These are phyloP conservation scores for Thamnophis sirtalis DNA, from an alignment of 2,113 vertebrate species.

Conservation along the genomic window DNA sequence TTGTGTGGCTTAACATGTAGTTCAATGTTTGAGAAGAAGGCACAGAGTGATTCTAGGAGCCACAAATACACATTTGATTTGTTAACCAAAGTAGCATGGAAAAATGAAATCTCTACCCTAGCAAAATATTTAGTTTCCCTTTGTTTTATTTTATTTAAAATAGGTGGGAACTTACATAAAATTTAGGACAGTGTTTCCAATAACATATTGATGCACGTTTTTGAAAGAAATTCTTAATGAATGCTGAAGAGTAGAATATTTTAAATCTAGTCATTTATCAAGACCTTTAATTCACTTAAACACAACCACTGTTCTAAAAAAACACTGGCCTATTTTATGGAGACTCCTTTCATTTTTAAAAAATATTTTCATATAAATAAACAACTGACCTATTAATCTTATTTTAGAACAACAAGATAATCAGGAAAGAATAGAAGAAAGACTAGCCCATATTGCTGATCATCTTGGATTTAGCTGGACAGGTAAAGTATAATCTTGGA, in stretches of 20 bases:
- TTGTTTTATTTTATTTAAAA: conserved; percentile 4
- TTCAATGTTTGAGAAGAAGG: not conserved
- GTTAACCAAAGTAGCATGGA: conserved; percentile 44
- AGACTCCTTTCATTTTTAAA: conserved; percentile 34
- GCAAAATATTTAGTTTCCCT: not conserved
- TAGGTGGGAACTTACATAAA: conserved; percentile 5
- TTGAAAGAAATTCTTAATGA: not conserved
- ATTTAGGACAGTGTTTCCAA: not conserved
- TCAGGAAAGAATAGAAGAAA: conserved; percentile 83
- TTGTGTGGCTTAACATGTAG: not conserved
- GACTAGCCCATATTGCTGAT: conserved; percentile 88
- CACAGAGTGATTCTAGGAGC: not conserved
- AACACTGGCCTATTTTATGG: conserved; percentile 21
- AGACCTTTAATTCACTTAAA: not conserved
- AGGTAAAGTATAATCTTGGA: conserved; percentile 66
- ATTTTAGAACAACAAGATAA: conserved; percentile 86
- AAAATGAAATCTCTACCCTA: conserved; percentile 29
- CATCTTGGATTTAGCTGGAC: conserved; percentile 99
- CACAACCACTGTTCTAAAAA: not conserved
- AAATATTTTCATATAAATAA: conserved; percentile 36
- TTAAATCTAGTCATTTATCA: conserved; percentile 9
- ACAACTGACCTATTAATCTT: conserved; percentile 65
- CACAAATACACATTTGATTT: not conserved
- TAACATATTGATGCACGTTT: not conserved
- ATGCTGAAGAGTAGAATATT: conserved; percentile 17